phyloP scores from a whole-genome alignment of 1,140 invertebrate species.

The Chironomus striatipennis region DNA sequence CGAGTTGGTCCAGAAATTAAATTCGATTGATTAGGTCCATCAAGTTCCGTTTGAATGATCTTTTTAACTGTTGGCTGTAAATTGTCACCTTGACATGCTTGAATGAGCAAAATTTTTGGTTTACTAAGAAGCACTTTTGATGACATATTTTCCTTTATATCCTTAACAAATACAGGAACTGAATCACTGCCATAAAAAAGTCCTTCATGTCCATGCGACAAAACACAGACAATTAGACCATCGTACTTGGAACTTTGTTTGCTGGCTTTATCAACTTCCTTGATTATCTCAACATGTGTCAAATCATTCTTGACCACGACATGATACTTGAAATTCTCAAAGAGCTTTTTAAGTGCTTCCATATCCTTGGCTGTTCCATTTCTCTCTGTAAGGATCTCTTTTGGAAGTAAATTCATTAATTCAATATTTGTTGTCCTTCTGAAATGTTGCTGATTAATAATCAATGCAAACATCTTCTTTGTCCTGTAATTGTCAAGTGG shows the following conservation, averaged over 20 bases:
- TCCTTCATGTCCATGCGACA: conserved; percentile 35
- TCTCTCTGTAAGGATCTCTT: conserved; percentile 27
- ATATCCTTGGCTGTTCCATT: conserved; percentile 34
- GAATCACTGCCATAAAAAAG: conserved; percentile 35
- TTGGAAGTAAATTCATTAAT: conserved; percentile 26
- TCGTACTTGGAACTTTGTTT: conserved; percentile 30
- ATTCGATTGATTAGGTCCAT: conserved; percentile 4
- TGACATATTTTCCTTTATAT: conserved; percentile 33
- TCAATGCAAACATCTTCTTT: conserved; percentile 28
- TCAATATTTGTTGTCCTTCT: conserved; percentile 27
- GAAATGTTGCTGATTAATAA: conserved; percentile 36
- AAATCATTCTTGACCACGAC: conserved; percentile 30
- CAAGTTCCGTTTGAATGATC: neutral
- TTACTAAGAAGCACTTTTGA: conserved; percentile 30
- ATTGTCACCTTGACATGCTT: conserved; percentile 33
- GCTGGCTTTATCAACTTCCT: conserved; percentile 30
- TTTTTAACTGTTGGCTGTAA: neutral
- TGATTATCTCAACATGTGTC: conserved; percentile 32
- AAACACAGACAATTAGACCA: conserved; percentile 36
- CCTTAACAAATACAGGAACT: conserved; percentile 32
- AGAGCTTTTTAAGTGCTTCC: conserved; percentile 29
- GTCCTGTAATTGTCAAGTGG: neutral
- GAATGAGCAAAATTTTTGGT: conserved; percentile 35
- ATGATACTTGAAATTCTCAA: conserved; percentile 33
- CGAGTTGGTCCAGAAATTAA: conserved; percentile 25